Evolutionary conservation across 2,888 invertebrate genomes (phyloP), one percentile per base, ranked within the genome.

Genomic region (Rotaria socialis): DNA sequence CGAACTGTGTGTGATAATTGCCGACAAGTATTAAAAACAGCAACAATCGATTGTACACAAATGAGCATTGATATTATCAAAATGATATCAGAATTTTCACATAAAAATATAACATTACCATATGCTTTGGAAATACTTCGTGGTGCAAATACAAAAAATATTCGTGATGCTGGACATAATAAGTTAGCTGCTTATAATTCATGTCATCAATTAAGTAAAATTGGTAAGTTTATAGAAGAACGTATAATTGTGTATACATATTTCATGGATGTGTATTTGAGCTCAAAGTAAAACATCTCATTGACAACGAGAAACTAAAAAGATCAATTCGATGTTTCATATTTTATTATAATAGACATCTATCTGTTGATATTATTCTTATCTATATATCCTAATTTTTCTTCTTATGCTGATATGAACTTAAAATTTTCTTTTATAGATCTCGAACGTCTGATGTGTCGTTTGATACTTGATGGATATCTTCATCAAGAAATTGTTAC

Each of bases 381-480:
- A 35, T 47, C 47, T 47, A 47, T 47, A 47, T 11, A 47, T 47
- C 11, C 47, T 47, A 47, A 47, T 47, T 10, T 47, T 7, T 47
- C 8, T 47, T 47, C 47, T 47, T 47, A 47, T 11, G 11, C 11
- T 11, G 11, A 47, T 10, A 47, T 47, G 8, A 47, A 47, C 11
- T 47, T 7, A 47, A 47, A 2, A 2, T 47, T 11, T 52, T 11
- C 11, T 22, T 11, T 47, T 47, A 47, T 80, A 80, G 80, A 80
- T 80, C 47, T 80, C 3, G 80, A 80, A 80, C 80, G 80, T 80
- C 47, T 80, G 0, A n/a, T 80, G 7, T 80, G 47, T 47, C 43
- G n/a, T n/a, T 47, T 80, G n/a, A 80, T 80, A 47, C 47, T 80
- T n/a, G 80, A 80, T 14, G 80, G 80, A 41, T 80, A 80, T 80